These are phyloP conservation scores for Microvelia longipes DNA, from an alignment of 1,140 invertebrate genomes.

Conservation along the genomic window DNA sequence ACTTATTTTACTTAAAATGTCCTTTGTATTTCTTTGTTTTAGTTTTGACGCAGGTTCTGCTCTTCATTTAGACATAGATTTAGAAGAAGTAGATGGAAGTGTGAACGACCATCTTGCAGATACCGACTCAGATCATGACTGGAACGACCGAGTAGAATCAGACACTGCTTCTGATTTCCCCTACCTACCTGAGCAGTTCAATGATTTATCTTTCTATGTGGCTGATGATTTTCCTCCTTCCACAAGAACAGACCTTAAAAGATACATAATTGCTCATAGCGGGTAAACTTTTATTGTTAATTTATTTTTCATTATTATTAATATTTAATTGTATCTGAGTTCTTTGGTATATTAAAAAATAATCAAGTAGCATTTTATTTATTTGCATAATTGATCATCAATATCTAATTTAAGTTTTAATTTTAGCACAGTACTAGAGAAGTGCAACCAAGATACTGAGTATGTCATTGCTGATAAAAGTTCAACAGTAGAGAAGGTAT, in stretches of 20 bases:
- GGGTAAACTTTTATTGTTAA: conserved; percentile 11
- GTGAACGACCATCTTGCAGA: not conserved
- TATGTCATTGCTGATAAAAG: conserved; percentile 11
- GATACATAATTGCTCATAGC: conserved; percentile 19
- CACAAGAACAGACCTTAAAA: conserved; percentile 8
- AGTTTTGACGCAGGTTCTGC: not conserved
- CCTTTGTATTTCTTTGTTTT: too few species aligned
- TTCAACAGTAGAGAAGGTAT: conserved; percentile 4
- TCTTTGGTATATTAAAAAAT: too few species aligned
- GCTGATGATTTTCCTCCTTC: conserved; percentile 6
- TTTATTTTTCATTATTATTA: not conserved
- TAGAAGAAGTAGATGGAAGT: not conserved
- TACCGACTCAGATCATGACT: not conserved
- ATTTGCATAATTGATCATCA: too few species aligned
- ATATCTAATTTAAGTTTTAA: not conserved
- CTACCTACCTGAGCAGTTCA: conserved; percentile 13
- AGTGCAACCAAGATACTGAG: conserved; percentile 5
- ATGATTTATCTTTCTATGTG: conserved; percentile 12
- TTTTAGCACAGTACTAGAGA: conserved; percentile 2
- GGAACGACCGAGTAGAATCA: not conserved
- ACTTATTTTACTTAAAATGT: too few species aligned
- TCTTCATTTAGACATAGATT: not conserved
- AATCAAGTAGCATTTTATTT: too few species aligned
- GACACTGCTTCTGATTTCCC: conserved; percentile 6
- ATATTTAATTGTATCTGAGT: conserved; percentile 7